Evolutionary conservation across 2,113 vertebrate species (phyloP), one percentile per base, ranked within the genome.

Genomic region (Anguilla japonica): DNA sequence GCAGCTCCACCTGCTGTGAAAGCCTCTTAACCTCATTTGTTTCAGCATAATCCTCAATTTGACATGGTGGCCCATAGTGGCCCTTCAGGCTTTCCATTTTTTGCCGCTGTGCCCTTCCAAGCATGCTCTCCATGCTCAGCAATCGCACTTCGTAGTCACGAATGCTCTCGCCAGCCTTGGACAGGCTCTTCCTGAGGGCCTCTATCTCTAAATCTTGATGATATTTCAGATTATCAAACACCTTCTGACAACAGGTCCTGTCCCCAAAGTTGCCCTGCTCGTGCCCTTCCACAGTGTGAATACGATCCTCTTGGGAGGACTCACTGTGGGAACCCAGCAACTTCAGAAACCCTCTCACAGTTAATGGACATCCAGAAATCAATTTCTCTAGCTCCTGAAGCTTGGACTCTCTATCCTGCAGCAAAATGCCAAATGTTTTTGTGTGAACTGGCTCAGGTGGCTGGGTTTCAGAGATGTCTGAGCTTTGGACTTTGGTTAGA

Each of bases 121-220:
- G 81, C 79, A 95, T 90, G 75, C 93, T 94, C 85, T 96, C 96
- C 91, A 96, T 94, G 60, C 91, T 94, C 50, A 95, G 84, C 39
- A 96, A 93, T 63, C 91, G 93, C 26, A 92, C 89, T 90, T 96
- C 95, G 0, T 96, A 96, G 67, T 95, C 91, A 4, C 89, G 93
- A 79, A 96, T 93, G 86, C 89, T 93, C 85, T 96, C 95, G 82
- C 94, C 95, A 15, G 95, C 95, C 82, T 89, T 92, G 57, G 92
- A 91, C 89, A 96, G 91, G 86, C 89, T 94, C 88, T 89, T 94
- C 20, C 86, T 94, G 41, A 96, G 88, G 0, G 89, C 92, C 88
- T 96, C 94, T 29, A 94, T 95, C 89, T 96, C 94, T 1, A 93
- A 63, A 81, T 95, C 95, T 82, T 96, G 95, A 26, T 94, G 94